Base-by-base conservation (phyloP, 2,113 vertebrate species). In the Mesoclemmys tuberculata region DNA sequence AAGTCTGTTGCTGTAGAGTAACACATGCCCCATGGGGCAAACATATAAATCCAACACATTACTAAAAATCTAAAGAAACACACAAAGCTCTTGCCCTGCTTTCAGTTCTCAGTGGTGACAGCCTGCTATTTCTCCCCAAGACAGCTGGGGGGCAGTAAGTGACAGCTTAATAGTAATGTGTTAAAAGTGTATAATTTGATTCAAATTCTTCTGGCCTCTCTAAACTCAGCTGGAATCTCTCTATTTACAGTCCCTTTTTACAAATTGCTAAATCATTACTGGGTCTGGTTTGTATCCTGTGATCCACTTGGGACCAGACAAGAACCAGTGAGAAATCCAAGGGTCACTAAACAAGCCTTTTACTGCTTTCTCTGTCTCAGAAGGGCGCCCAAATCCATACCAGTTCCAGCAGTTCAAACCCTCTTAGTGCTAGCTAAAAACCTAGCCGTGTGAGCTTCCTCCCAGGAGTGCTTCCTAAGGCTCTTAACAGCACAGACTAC, bases 111-210 rank as follows among this genome's bases (percentile, higher is more conserved):
- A 26, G 68, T 80, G 52, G 27, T 4, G 71, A 18, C 68, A 86
- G 80, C 29, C 78, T 96, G 95, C 93, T 49, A 51, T 96, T 71
- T 92, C 90, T 86, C 31, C 48, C 71, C 75, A 86, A 27, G 27
- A 52, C 93, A 98, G 96, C 95, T 87, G 97, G 98, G 97, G 98
- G 98, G 98, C 96, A 94, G 94, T 77, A 93, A 87, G 35, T 81
- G 89, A 97, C 94, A 98, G 92, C 41, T 14, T 41, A 97, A 91
- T 71, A 35, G 85, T 1, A 3, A 80, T 31, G 44, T 13, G 46
- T 22, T 84, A 10, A 2, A 10, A 41, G 71, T 90, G 35, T 44
- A 58, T 82, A 92, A 93, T 41, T 92, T 89, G 77, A 94, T 93
- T 96, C 85, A 85, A 88, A 80, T 58, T 87, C 81, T 71, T 88